Conservation (phyloP, 2,797 vertebrate species). For the Phoebastria nigripes region DNA sequence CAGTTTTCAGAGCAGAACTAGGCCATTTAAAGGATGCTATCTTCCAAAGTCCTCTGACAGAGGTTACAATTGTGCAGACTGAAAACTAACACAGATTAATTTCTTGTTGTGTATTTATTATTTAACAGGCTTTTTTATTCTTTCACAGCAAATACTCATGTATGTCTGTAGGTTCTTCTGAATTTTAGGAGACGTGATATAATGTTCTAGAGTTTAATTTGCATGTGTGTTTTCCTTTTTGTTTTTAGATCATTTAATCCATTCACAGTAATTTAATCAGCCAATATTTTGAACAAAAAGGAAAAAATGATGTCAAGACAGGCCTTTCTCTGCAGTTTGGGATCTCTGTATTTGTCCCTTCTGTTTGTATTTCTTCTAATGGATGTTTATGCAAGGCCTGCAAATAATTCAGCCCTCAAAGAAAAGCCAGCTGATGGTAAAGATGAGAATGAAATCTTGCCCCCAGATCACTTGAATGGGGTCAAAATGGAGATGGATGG, state of each 20-base stretch:
- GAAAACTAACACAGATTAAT: background rate
- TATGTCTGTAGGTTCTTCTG: background rate
- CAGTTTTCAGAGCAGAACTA: background rate
- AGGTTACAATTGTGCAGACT: background rate
- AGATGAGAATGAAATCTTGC: constrained; percentile 90
- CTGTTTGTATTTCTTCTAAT: constrained; percentile 72
- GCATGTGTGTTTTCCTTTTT: background rate
- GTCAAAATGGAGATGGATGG: constrained; percentile 94
- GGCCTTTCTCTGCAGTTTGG: constrained; percentile 64
- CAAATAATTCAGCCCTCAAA: constrained; percentile 85
- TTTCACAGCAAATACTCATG: background rate
- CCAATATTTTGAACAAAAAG: background rate
- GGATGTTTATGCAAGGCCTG: constrained; percentile 82
- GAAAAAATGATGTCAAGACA: constrained; percentile 68
- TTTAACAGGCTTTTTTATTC: background rate
- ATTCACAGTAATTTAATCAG: background rate
- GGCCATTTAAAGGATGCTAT: background rate
- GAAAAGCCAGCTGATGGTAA: constrained; percentile 74
- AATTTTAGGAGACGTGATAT: background rate
- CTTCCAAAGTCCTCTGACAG: background rate
- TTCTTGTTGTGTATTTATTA: rapidly evolving
- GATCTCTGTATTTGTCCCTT: constrained; percentile 73
- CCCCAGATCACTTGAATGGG: constrained; percentile 92
- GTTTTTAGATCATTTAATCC: background rate
- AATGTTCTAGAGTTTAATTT: background rate